A percentile compares a stretch with the other conserved stretches of the same genome.
Conservation (phyloP, 2,888 invertebrate genomes). For the Chymomyza caudatula region DNA sequence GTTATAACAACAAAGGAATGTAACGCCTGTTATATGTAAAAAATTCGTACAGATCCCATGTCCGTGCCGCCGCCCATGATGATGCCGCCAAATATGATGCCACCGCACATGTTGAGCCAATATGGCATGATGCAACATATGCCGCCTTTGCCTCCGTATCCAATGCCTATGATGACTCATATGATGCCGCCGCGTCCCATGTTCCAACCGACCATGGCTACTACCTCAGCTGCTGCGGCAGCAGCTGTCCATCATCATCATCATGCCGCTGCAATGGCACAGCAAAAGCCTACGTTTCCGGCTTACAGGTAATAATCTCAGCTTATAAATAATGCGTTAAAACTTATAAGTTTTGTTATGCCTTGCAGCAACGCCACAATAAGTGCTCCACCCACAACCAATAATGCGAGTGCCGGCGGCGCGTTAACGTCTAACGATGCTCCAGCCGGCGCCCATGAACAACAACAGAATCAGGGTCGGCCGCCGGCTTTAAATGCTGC, state of each 20-base stretch:
- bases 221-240: slow-evolving; percentile 82
- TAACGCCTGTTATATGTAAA: not conserved
- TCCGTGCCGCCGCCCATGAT: slow-evolving; percentile 81
- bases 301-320: slow-evolving; percentile 83
- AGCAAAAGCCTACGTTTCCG: slow-evolving; percentile 87
- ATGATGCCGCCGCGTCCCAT: slow-evolving; percentile 85
- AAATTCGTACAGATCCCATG: slow-evolving; percentile 61
- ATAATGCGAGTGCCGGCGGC: slow-evolving; percentile 76
- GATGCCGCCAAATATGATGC: slow-evolving; percentile 81
- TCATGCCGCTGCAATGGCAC: slow-evolving; percentile 78
- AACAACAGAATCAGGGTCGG: slow-evolving; percentile 56
- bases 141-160: slow-evolving; percentile 86
- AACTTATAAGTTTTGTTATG: not conserved
- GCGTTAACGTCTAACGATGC: slow-evolving; percentile 77
- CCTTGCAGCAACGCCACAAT: slow-evolving; percentile 84
- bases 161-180: slow-evolving; percentile 82
- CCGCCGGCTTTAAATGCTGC: slow-evolving; percentile 32
- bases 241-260: slow-evolving; percentile 57
- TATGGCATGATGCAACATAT: slow-evolving; percentile 84
- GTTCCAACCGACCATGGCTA: slow-evolving; percentile 86
- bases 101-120: slow-evolving; percentile 81
- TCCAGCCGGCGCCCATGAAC: slow-evolving; percentile 53
- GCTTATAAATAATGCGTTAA: not conserved
- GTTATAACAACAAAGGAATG: not conserved
- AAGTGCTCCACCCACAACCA: slow-evolving; percentile 85